These are phyloP conservation scores for Heloderma charlesbogerti DNA, from an alignment of 2,113 vertebrate genomes.

Conservation along the genomic window DNA sequence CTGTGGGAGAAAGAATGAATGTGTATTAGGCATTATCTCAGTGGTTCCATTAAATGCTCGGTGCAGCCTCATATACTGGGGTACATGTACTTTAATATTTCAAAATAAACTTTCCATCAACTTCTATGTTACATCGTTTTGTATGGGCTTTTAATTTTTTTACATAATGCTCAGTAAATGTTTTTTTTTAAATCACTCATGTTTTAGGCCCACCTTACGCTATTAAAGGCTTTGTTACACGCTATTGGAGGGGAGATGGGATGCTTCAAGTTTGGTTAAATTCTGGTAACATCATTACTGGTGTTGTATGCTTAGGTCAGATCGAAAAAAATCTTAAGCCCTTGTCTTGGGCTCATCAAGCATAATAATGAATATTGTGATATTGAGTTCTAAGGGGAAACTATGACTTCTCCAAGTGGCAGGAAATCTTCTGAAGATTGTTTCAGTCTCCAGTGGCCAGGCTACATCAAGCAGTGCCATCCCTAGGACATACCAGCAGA, in stretches of 20 bases:
- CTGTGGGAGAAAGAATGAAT: constrained; percentile 39
- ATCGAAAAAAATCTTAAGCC: not conserved
- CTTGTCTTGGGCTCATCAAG: not conserved
- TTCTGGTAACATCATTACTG: not conserved
- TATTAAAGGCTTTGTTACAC: not conserved
- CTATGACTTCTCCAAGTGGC: not conserved
- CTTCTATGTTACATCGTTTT: constrained; percentile 1
- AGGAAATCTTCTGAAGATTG: not conserved
- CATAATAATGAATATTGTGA: not conserved
- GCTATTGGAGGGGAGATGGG: not conserved
- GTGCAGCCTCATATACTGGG: constrained; percentile 21
- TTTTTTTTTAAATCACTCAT: not conserved
- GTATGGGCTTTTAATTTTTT: not conserved
- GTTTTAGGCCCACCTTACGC: not conserved
- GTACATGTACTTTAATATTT: constrained; percentile 40
- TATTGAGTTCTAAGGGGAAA: not conserved
- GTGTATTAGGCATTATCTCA: constrained; percentile 42
- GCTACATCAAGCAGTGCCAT: not conserved
- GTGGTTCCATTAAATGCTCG: constrained; percentile 45
- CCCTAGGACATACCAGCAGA: not conserved
- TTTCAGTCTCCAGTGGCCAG: not conserved
- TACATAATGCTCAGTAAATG: not conserved
- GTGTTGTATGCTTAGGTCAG: not conserved
- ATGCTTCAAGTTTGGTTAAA: not conserved
- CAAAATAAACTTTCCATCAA: not conserved